A percentile compares a stretch with the other conserved stretches of the same genome.
These are phyloP conservation scores for Troides oblongomaculatus DNA, from an alignment of 2,888 invertebrate species.

Conservation along the genomic window DNA sequence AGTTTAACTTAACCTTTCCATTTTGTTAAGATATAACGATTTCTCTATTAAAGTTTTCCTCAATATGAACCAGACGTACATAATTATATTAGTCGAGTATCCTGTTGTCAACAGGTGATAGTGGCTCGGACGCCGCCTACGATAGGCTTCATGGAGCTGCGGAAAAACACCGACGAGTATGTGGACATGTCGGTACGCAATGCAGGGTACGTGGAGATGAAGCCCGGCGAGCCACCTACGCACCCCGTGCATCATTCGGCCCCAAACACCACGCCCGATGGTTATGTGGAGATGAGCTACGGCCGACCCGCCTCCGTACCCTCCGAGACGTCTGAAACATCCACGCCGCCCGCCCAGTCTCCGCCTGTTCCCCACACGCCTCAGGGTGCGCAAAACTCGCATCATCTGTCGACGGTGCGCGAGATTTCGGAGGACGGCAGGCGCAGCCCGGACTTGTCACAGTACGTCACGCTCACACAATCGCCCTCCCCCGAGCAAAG, in stretches of 20 bases:
- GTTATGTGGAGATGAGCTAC: constrained; percentile 84
- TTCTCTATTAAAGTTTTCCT: too few relatives aligned
- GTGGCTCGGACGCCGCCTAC: constrained; percentile 56
- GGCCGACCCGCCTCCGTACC: constrained; percentile 81
- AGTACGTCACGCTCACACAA: constrained; percentile 73
- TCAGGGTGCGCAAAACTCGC: constrained; percentile 62
- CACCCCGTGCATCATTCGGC: constrained; percentile 31
- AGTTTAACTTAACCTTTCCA: too few relatives aligned
- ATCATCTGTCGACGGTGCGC: constrained; percentile 49
- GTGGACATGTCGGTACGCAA: constrained; percentile 72
- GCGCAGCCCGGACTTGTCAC: constrained; percentile 53
- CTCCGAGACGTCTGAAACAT: constrained; percentile 47
- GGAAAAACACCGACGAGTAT: constrained; percentile 62
- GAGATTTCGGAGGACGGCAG: constrained; percentile 63
- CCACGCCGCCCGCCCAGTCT: constrained; percentile 39
- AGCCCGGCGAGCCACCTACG: constrained; percentile 50
- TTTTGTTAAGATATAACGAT: too few relatives aligned
- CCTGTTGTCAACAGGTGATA: constrained; percentile 39
- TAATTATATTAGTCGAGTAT: too few relatives aligned
- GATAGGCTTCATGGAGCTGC: constrained; percentile 44
- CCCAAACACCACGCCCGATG: constrained; percentile 68
- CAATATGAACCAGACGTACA: too few relatives aligned
- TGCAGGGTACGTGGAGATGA: constrained; percentile 83
- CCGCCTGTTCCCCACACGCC: constrained; percentile 45
- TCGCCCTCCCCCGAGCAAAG: constrained; percentile 37